These are phyloP conservation scores for Nasonia vitripennis DNA, from an alignment of 1,140 invertebrate genomes.

Conservation along the genomic window DNA sequence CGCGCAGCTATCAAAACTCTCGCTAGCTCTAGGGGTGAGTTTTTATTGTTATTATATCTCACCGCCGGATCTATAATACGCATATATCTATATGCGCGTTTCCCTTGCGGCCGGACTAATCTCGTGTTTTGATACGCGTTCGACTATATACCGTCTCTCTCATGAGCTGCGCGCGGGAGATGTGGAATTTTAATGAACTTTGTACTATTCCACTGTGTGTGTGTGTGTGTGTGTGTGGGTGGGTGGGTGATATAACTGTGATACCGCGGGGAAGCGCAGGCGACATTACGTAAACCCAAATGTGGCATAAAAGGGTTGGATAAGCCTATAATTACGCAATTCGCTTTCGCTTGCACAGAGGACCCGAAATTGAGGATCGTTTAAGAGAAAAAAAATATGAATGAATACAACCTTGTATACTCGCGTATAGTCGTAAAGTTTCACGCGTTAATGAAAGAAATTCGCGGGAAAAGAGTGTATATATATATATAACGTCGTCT, in stretches of 20 bases:
- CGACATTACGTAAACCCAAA: neutral
- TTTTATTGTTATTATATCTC: neutral
- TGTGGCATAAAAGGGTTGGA: neutral
- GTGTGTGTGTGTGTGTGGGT: too few relatives aligned
- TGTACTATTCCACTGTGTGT: neutral
- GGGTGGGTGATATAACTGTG: neutral
- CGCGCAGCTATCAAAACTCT: neutral
- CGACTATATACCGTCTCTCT: neutral
- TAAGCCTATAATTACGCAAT: too few relatives aligned
- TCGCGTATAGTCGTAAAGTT: too few relatives aligned
- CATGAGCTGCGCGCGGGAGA: neutral
- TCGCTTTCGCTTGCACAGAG: too few relatives aligned
- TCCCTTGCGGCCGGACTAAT: neutral
- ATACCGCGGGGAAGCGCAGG: neutral
- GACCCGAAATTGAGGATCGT: neutral
- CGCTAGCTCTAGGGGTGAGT: neutral
- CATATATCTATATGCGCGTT: too few relatives aligned
- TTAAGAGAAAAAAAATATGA: too few relatives aligned
- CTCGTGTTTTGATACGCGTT: neutral
- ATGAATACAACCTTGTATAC: too few relatives aligned
- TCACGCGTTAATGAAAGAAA: too few relatives aligned
- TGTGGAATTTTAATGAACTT: conserved; percentile 13
- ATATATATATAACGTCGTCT: neutral
- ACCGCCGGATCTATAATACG: neutral
- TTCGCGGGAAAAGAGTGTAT: too few relatives aligned